Conservation (phyloP, 2,797 vertebrate species). For the Chrosomus eos region DNA sequence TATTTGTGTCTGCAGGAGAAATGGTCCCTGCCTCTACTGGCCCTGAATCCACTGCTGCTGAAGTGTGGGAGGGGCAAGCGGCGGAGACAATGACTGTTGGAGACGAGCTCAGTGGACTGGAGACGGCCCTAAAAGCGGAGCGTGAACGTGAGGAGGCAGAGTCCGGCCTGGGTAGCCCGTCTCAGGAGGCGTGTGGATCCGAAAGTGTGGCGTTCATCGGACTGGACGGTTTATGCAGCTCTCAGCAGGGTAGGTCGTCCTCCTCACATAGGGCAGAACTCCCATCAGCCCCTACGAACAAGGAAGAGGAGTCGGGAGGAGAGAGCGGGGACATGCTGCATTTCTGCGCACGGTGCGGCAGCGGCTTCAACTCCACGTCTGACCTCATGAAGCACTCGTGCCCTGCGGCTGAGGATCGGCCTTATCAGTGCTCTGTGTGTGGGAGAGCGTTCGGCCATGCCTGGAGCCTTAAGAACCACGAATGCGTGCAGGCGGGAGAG, state of each 20-base stretch:
- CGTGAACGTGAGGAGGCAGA: conserved; percentile 70
- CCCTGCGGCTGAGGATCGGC: conserved; percentile 82
- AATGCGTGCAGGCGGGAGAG: conserved; percentile 90
- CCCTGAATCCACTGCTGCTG: conserved; percentile 49
- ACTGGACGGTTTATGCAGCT: conserved; percentile 76
- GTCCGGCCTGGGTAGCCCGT: conserved; percentile 22
- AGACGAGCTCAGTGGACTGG: conserved; percentile 77
- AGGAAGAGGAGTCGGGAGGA: conserved; percentile 54
- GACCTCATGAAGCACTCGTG: conserved; percentile 80
- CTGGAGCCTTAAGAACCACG: conserved; percentile 91
- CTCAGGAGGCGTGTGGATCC: conserved; percentile 38
- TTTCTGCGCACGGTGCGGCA: conserved; percentile 80
- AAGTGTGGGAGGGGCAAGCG: conserved; percentile 71
- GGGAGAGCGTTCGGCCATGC: conserved; percentile 91
- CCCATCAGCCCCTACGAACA: conserved; percentile 74
- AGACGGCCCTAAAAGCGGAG: conserved; percentile 77
- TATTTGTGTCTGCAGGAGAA: conserved; percentile 54
- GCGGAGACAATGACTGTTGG: conserved; percentile 70
- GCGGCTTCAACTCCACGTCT: conserved; percentile 71
- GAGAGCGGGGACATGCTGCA: conserved; percentile 71
- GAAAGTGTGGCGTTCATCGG: conserved; percentile 75
- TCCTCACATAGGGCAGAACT: conserved; percentile 66
- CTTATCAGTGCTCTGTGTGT: conserved; percentile 88
- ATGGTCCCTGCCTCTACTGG: conserved; percentile 62
- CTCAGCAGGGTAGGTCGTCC: conserved; percentile 70